Conservation (phyloP, 2,113 vertebrate genomes). For the Camarhynchus parvulus region DNA sequence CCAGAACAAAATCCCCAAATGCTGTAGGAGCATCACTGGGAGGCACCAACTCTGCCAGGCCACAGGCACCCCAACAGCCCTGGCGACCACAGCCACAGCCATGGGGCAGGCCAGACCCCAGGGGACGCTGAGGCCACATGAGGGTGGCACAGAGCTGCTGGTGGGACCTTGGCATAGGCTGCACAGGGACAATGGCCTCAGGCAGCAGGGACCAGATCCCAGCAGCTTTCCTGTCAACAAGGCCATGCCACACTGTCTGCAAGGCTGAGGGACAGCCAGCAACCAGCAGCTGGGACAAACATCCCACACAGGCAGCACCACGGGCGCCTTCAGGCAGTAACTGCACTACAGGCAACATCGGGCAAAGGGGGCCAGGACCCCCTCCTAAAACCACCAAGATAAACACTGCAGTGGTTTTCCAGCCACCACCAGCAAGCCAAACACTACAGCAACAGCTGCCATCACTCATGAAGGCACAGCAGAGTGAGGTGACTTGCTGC, state of each 20-base stretch:
- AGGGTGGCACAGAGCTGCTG: accelerated
- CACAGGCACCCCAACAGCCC: accelerated
- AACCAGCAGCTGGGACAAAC: background rate
- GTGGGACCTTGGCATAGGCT: background rate
- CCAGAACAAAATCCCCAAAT: background rate
- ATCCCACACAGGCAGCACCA: accelerated
- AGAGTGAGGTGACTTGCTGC: background rate
- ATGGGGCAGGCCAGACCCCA: background rate
- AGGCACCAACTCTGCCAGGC: background rate
- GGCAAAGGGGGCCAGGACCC: background rate
- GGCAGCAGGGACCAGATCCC: accelerated
- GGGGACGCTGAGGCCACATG: accelerated
- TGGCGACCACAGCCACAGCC: background rate
- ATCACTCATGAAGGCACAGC: accelerated
- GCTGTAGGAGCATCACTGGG: accelerated
- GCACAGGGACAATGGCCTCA: accelerated
- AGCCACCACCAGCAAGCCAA: background rate
- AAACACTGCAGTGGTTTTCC: accelerated
- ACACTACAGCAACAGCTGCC: background rate
- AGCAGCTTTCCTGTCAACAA: accelerated
- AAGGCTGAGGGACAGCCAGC: background rate
- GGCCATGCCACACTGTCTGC: background rate
- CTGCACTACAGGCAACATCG: background rate
- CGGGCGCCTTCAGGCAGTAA: background rate
- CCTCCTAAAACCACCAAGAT: background rate